These are phyloP conservation scores for Pseudochirops cupreus DNA, from an alignment of 2,797 vertebrate genomes.

Conservation along the genomic window DNA sequence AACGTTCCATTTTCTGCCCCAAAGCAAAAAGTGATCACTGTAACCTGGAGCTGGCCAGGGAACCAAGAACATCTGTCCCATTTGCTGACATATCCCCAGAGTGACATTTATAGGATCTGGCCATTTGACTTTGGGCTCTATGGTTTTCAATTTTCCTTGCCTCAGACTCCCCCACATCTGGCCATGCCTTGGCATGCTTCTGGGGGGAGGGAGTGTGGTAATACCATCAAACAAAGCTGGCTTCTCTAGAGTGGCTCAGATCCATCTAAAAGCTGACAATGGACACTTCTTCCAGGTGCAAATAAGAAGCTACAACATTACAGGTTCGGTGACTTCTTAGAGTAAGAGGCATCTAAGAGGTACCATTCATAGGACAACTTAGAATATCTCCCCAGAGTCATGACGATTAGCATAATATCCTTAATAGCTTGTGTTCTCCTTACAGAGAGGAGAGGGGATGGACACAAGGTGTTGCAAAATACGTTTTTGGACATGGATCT, in stretches of 20 bases:
- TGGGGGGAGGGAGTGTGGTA: neutral
- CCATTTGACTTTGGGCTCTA: neutral
- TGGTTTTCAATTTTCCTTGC: neutral
- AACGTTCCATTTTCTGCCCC: conserved; percentile 80
- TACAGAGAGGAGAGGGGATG: neutral
- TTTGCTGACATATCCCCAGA: neutral
- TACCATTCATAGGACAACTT: neutral
- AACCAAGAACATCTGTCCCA: neutral
- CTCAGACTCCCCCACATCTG: neutral
- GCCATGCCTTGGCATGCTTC: neutral
- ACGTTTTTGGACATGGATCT: neutral
- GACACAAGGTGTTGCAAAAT: neutral
- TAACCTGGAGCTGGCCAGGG: neutral
- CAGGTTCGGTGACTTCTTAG: neutral
- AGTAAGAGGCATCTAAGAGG: neutral
- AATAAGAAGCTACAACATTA: neutral
- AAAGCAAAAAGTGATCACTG: neutral
- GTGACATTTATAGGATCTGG: neutral
- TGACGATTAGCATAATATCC: no score
- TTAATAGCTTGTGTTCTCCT: neutral
- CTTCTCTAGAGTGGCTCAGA: neutral
- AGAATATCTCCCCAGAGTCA: neutral
- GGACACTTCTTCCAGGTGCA: neutral
- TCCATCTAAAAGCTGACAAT: neutral
- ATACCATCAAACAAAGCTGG: conserved; percentile 10